phyloP scores from a whole-genome alignment of 2,888 invertebrate species.

The Ichneumoninae sp. region DNA sequence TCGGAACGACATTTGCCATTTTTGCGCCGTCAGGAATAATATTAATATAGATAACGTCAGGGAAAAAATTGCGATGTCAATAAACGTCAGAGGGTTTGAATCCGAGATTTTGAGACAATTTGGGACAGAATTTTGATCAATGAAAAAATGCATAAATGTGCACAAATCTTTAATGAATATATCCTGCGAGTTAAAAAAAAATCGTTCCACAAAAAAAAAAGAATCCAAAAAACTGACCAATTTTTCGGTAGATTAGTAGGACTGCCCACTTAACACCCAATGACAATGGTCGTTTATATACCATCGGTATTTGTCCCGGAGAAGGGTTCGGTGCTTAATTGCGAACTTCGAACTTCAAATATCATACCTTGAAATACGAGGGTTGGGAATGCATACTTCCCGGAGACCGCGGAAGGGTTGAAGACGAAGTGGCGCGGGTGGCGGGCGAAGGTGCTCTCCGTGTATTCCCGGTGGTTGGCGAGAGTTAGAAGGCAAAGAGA shows the following conservation, averaged over 20 bases:
- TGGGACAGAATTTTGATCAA: too few relatives aligned
- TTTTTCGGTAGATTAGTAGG: too few relatives aligned
- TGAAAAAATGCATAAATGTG: too few relatives aligned
- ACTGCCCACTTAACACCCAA: too few relatives aligned
- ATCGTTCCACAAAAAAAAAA: too few relatives aligned
- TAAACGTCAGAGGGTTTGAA: too few relatives aligned
- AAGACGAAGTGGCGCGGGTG: slow-evolving; percentile 36
- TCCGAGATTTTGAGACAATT: too few relatives aligned
- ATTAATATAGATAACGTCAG: too few relatives aligned
- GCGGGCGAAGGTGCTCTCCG: slow-evolving; percentile 5
- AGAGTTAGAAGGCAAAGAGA: slow-evolving; percentile 13
- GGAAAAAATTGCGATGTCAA: too few relatives aligned
- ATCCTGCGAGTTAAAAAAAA: too few relatives aligned
- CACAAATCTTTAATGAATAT: too few relatives aligned
- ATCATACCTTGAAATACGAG: not conserved
- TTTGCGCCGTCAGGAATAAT: not conserved
- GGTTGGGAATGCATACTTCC: not conserved
- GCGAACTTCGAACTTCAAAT: not conserved
- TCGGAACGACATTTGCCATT: slow-evolving; percentile 37
- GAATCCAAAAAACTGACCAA: too few relatives aligned
- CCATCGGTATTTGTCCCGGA: not conserved
- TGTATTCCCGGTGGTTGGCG: slow-evolving; percentile 32
- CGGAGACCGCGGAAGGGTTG: slow-evolving; percentile 21
- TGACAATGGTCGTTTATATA: not conserved
- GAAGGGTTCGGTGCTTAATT: not conserved